These are phyloP conservation scores for Napeogenes sylphis DNA, from an alignment of 2,888 invertebrate species.

Conservation along the genomic window DNA sequence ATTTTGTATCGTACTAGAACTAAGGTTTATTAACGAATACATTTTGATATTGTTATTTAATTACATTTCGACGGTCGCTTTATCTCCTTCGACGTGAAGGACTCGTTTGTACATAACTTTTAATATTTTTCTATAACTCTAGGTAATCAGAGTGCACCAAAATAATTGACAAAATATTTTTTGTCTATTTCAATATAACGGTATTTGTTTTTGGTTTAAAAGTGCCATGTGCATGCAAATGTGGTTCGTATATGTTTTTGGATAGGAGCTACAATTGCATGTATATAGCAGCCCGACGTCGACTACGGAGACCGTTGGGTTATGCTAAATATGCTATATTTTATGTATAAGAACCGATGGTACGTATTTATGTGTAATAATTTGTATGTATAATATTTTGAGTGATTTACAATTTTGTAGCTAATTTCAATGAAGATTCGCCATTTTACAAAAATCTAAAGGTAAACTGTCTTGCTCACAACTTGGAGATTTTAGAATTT, in stretches of 20 bases:
- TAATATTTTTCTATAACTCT: slow-evolving; percentile 41
- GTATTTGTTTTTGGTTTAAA: background rate
- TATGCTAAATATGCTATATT: background rate
- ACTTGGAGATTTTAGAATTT: background rate
- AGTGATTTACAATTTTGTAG: slow-evolving; percentile 22
- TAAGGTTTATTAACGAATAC: slow-evolving; percentile 38
- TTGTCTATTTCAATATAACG: background rate
- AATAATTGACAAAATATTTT: slow-evolving; percentile 27
- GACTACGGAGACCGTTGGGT: background rate
- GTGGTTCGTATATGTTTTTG: too few relatives aligned
- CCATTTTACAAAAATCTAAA: slow-evolving; percentile 5
- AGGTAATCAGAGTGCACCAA: slow-evolving; percentile 27
- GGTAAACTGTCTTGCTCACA: slow-evolving; percentile 2
- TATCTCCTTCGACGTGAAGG: slow-evolving; percentile 6
- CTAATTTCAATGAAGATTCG: slow-evolving; percentile 13
- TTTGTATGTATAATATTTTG: slow-evolving; percentile 3
- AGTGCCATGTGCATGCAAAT: background rate
- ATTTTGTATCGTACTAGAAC: slow-evolving; percentile 39
- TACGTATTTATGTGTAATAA: too few relatives aligned
- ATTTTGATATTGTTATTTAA: slow-evolving; percentile 39
- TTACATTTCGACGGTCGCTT: slow-evolving; percentile 30
- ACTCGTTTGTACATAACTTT: slow-evolving; percentile 24
- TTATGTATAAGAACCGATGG: background rate
- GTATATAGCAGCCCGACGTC: background rate
- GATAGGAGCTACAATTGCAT: background rate